Conservation (phyloP, 2,888 invertebrate species). For the Philereme vetulata region DNA sequence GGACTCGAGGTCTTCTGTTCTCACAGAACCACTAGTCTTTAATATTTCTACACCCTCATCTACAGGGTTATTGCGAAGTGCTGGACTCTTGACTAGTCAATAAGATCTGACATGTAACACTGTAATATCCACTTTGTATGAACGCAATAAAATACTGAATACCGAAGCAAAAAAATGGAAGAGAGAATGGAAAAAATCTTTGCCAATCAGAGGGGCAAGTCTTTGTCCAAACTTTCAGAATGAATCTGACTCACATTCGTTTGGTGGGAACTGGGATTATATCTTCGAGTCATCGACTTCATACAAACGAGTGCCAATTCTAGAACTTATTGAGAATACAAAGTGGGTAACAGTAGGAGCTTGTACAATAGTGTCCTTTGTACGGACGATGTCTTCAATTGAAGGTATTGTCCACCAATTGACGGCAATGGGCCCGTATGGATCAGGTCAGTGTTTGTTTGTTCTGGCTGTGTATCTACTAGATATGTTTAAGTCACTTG, state of each 20-base stretch:
- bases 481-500: not conserved
- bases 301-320: conserved; percentile 28
- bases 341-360: conserved; percentile 11
- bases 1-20: too few relatives aligned
- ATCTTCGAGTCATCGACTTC: conserved; percentile 19
- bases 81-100: too few relatives aligned
- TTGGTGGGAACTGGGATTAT: conserved; percentile 9
- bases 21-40: too few relatives aligned
- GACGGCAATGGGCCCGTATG: conserved; percentile 42
- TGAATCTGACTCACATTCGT: not conserved
- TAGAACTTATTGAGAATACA: conserved; percentile 11
- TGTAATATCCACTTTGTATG: too few relatives aligned
- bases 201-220: too few relatives aligned
- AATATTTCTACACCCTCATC: too few relatives aligned
- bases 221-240: not conserved
- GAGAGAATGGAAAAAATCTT: too few relatives aligned
- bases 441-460: conserved; percentile 24
- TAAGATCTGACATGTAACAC: too few relatives aligned
- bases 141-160: too few relatives aligned
- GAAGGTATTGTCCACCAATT: conserved; percentile 45
- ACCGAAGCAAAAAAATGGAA: too few relatives aligned
- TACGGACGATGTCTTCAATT: conserved; percentile 43
- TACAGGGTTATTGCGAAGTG: too few relatives aligned
- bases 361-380: conserved; percentile 39
- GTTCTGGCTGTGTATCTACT: conserved; percentile 5